These are phyloP conservation scores for Heliopora coerulea DNA, from an alignment of 92 coral and sea anemone genomes.

Conservation along the genomic window DNA sequence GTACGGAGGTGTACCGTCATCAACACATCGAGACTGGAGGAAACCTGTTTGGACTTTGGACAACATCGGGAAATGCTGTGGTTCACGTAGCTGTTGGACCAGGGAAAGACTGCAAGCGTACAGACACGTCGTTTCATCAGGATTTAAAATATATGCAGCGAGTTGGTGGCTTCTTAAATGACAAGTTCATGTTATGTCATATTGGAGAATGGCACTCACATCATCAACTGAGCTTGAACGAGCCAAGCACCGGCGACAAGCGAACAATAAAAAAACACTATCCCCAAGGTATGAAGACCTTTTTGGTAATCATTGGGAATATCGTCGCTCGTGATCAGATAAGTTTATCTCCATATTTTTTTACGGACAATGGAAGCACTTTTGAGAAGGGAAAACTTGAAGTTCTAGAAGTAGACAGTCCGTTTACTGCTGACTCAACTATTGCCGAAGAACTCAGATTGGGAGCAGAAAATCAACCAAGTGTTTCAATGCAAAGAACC, in stretches of 20 bases:
- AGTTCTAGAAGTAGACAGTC: constrained; percentile 13
- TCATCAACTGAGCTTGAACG: constrained; percentile 58
- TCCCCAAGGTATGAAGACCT: constrained; percentile 67
- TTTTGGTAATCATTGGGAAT: constrained; percentile 76
- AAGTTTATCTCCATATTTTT: constrained; percentile 26
- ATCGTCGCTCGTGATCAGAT: constrained; percentile 13
- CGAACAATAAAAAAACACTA: constrained; percentile 63
- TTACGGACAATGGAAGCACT: not conserved
- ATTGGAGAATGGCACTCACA: constrained; percentile 98
- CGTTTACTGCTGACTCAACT: not conserved
- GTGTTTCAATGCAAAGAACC: not conserved
- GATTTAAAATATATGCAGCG: constrained; percentile 65
- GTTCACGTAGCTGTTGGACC: constrained; percentile 84
- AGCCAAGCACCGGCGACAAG: constrained; percentile 76
- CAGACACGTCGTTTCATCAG: constrained; percentile 69
- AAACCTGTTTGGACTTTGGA: constrained; percentile 78
- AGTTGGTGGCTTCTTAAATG: constrained; percentile 64
- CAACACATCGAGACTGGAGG: constrained; percentile 59
- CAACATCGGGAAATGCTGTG: constrained; percentile 56
- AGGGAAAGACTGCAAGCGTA: constrained; percentile 61
- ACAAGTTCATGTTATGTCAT: constrained; percentile 71
- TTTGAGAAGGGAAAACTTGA: constrained; percentile 9
- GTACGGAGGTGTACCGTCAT: constrained; percentile 28
- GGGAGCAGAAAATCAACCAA: constrained; percentile 4
- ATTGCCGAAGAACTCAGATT: not conserved